Base-by-base conservation (phyloP, 2,797 vertebrate genomes). In the Phataginus tetradactyla region DNA sequence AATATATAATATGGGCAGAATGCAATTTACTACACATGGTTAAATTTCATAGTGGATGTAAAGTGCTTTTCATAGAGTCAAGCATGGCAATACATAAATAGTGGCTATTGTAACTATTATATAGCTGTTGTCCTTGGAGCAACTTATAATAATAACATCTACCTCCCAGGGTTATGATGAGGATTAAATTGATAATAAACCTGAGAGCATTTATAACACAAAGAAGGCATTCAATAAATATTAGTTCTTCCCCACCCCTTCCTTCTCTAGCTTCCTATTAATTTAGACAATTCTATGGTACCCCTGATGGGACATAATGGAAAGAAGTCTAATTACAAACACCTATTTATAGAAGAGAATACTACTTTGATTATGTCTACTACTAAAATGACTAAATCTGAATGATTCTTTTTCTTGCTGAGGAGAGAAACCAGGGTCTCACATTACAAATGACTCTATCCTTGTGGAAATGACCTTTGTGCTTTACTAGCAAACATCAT, bases 401-500 rank as follows among this genome's bases (percentile, higher is more conserved):
- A 92, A 94, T 85, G 15, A 83, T 66, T 57, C 25, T 78, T 92
- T 89, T 90, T 39, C 51, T 95, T 75, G 39, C 34, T 83, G n/a
- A 95, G 49, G 89, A 91, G 80, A 66, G 34, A 95, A 63, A 71
- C 32, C 57, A 71, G 39, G 51, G 11, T 83, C 75, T 90, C 63
- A 37, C 83, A 64, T 81, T 69, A 86, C 75, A 92, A 94, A 86
- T 59, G 59, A 92, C 34, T 86, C 59, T 90, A 59, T 93, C 95
- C 92, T 95, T 90, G 27, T 96, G 90, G 96, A 96, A 59, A 0
- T 27, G 94, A 97, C 96, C 81, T 98, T 97, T 97, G 95, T 94
- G 87, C 96, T 97, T 92, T 96, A 89, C 83, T 90, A 98, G 96
- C 92, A 97, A 97, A 97, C 97, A 61, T 91, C 59, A 90, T 98